These are phyloP conservation scores for Artibeus lituratus DNA, from an alignment of 2,797 vertebrate species.

Conservation along the genomic window DNA sequence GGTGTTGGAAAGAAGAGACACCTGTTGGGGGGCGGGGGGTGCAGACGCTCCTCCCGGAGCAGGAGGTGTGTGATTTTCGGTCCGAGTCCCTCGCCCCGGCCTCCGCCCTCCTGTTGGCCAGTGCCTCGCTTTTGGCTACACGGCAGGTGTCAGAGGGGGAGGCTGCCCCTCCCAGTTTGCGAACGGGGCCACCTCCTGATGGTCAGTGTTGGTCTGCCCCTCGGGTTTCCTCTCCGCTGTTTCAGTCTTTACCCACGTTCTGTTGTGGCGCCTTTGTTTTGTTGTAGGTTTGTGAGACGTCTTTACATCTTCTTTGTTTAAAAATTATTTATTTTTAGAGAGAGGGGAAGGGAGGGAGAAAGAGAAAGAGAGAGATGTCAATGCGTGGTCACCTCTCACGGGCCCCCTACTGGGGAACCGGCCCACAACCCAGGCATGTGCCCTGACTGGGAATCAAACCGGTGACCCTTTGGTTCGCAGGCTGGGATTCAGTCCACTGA, in stretches of 20 bases:
- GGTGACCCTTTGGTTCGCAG: too few species aligned
- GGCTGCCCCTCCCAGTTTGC: neutral
- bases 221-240: neutral
- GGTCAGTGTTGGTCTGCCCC: neutral
- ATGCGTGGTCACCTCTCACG: too few species aligned
- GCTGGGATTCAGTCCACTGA: too few species aligned
- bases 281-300: neutral
- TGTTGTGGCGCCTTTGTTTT: rapidly evolving
- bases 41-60: rapidly evolving
- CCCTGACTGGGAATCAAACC: too few species aligned
- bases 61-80: rapidly evolving
- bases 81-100: rapidly evolving
- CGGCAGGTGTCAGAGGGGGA: too few species aligned
- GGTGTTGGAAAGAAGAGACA: rapidly evolving
- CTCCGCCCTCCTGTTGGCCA: rapidly evolving
- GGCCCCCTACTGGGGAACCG: too few species aligned
- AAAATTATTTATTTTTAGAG: too few species aligned
- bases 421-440: too few species aligned
- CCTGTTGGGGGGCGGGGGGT: neutral
- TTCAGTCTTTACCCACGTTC: neutral
- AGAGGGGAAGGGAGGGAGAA: too few species aligned
- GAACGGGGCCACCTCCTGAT: rapidly evolving
- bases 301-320: neutral
- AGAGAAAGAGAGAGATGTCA: too few species aligned
- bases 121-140: rapidly evolving